These are phyloP conservation scores for Alfaro cultratus DNA, from an alignment of 2,797 vertebrate species.

Conservation along the genomic window DNA sequence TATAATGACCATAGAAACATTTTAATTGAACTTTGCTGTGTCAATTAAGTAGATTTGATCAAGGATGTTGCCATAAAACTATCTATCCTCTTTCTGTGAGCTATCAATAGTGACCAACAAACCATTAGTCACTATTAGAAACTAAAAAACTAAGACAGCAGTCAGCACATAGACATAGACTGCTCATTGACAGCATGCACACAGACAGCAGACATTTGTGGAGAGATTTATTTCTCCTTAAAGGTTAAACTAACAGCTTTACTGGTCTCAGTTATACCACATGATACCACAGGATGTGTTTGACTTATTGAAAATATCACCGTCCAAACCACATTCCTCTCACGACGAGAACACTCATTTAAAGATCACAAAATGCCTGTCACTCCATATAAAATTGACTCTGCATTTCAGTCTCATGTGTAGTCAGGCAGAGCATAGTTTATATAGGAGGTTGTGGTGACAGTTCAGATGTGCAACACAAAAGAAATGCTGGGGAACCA, in stretches of 20 bases:
- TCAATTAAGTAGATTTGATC: too few species aligned
- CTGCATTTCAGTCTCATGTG: constrained; percentile 6
- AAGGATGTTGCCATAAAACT: too few species aligned
- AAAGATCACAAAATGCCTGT: constrained; percentile 19
- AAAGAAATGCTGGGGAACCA: background rate
- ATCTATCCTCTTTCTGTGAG: too few species aligned
- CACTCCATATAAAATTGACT: constrained; percentile 6
- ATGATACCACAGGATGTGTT: background rate
- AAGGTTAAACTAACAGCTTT: constrained; percentile 49
- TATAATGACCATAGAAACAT: too few species aligned
- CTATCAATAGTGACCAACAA: background rate
- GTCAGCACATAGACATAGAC: background rate
- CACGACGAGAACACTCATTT: constrained; percentile 22
- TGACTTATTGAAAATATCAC: constrained; percentile 27
- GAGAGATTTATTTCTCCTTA: constrained; percentile 29
- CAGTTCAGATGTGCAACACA: background rate
- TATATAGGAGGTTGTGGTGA: background rate
- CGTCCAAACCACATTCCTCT: constrained; percentile 8
- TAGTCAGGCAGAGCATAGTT: background rate
- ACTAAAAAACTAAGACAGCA: background rate
- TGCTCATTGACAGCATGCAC: background rate
- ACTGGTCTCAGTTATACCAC: constrained; percentile 30
- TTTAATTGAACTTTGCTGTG: too few species aligned
- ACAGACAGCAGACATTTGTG: constrained; percentile 18
- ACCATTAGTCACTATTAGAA: background rate